Percentiles rank a stretch among this genome's conserved stretches.
phyloP scores from a whole-genome alignment of 2,113 vertebrate species.

The Phalacrocorax brasilianus region DNA sequence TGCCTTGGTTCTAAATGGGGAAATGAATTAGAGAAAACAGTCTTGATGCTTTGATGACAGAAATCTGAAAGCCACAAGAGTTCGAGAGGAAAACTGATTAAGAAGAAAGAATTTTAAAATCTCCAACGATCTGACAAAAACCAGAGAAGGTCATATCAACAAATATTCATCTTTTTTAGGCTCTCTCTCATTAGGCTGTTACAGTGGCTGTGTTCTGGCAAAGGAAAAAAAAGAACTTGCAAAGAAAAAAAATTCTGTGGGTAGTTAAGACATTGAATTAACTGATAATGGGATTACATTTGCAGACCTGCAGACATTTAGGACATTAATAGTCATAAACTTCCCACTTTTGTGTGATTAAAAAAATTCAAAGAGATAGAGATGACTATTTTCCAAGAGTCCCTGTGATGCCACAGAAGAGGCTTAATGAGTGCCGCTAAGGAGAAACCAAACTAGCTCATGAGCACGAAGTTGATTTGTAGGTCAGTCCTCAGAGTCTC shows the following conservation, averaged over 20 bases:
- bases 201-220: background rate
- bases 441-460: background rate
- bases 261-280: background rate
- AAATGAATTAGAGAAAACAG: background rate
- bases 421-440: background rate
- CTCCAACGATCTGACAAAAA: background rate
- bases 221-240: background rate
- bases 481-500: background rate
- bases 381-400: background rate
- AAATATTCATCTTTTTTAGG: background rate
- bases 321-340: background rate
- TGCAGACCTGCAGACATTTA: background rate
- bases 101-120: background rate
- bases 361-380: background rate
- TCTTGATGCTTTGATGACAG: background rate
- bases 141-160: background rate
- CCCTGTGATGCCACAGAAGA: background rate
- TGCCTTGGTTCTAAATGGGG: background rate
- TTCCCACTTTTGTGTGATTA: background rate
- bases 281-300: background rate
- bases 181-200: background rate
- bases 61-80: background rate
- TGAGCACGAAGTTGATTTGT: background rate
- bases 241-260: background rate
- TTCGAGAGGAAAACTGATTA: conserved; percentile 6